These are phyloP conservation scores for Eubasilissa splendida DNA, from an alignment of 2,888 invertebrate genomes.

Conservation along the genomic window DNA sequence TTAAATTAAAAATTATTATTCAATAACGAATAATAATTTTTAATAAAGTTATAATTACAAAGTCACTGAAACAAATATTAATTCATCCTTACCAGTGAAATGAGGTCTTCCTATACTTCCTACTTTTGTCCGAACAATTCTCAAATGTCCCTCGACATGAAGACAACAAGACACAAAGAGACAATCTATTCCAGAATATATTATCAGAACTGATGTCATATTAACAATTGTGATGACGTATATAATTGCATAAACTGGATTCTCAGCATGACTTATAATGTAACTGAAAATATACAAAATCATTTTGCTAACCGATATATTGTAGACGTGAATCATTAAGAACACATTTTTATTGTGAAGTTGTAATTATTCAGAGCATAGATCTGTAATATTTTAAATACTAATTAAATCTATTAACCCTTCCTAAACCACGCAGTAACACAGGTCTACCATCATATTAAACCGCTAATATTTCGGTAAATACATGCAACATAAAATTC, in stretches of 20 bases:
- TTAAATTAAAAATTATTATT: too few relatives aligned
- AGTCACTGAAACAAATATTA: too few relatives aligned
- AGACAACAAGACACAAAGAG: constrained; percentile 46
- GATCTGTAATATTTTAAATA: too few relatives aligned
- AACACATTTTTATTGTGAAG: too few relatives aligned
- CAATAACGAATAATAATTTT: too few relatives aligned
- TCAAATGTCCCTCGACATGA: constrained; percentile 45
- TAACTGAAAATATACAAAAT: constrained; percentile 24
- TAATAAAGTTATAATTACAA: too few relatives aligned
- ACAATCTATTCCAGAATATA: constrained; percentile 32
- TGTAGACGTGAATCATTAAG: neutral
- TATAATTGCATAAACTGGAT: constrained; percentile 13
- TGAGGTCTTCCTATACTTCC: constrained; percentile 10
- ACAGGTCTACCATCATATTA: too few relatives aligned
- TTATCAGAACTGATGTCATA: neutral
- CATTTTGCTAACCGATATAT: neutral
- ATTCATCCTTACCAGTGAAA: neutral
- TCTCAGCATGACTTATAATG: constrained; percentile 13
- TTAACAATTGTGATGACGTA: constrained; percentile 10
- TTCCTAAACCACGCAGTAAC: too few relatives aligned
- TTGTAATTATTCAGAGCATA: too few relatives aligned
- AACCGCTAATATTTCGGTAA: too few relatives aligned
- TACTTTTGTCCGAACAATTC: constrained; percentile 37
- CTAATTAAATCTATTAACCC: too few relatives aligned
- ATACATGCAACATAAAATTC: too few relatives aligned